A percentile compares a stretch with the other conserved stretches of the same genome.
These are phyloP conservation scores for Philaethria dido DNA, from an alignment of 2,888 invertebrate genomes.

Conservation along the genomic window DNA sequence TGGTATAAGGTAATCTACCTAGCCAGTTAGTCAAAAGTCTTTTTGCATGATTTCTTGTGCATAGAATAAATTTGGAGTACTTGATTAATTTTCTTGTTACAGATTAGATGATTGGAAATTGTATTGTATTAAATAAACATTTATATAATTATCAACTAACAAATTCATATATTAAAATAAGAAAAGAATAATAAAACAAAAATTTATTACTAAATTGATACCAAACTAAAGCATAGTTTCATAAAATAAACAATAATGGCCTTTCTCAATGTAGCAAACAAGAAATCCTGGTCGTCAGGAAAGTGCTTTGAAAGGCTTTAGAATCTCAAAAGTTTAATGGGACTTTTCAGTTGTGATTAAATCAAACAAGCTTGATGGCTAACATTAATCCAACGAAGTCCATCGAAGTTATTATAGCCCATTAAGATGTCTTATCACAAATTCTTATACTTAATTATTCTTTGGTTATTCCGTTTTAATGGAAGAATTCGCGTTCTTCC, in stretches of 20 bases:
- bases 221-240: neutral
- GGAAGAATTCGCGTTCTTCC: slow-evolving; percentile 1
- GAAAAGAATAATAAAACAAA: no score
- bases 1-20: no score
- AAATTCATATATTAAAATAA: no score
- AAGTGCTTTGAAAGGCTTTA: slow-evolving; percentile 42
- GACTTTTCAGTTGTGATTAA: slow-evolving; percentile 69
- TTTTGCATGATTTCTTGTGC: no score
- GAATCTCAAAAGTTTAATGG: slow-evolving; percentile 63
- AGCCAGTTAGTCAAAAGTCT: no score
- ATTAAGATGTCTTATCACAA: slow-evolving; percentile 36
- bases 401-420: slow-evolving; percentile 65
- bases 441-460: slow-evolving; percentile 23
- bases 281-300: slow-evolving; percentile 35
- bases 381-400: slow-evolving; percentile 61
- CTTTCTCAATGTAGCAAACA: slow-evolving; percentile 4
- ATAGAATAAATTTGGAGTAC: no score
- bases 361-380: slow-evolving; percentile 62
- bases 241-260: neutral
- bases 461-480: slow-evolving; percentile 10
- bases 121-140: no score
- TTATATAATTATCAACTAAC: no score
- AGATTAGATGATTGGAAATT: no score
- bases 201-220: no score
- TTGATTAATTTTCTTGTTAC: no score